A percentile compares a stretch with the other conserved stretches of the same genome.
Conservation (phyloP, 1,140 invertebrate genomes). For the Pygmarrhopalites habei region DNA sequence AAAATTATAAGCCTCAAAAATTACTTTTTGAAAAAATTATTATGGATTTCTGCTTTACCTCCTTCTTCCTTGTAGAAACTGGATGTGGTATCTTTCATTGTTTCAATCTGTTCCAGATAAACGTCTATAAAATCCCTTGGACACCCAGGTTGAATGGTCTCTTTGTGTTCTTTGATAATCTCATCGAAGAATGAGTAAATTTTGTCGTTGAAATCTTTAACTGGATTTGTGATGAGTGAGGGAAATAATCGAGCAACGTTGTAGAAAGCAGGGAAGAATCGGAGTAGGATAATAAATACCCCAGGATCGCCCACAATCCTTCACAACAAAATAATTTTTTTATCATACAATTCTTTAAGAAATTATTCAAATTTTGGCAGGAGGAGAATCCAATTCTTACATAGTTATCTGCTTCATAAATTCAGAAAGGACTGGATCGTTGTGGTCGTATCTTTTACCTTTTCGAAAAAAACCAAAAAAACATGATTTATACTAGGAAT, state of each 20-base stretch:
- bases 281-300: background rate
- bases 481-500: too few species aligned
- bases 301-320: background rate
- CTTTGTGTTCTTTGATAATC: conserved; percentile 16
- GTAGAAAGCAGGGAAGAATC: background rate
- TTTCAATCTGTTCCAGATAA: conserved; percentile 18
- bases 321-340: background rate
- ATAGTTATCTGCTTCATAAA: background rate
- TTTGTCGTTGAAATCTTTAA: background rate
- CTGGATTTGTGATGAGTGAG: background rate
- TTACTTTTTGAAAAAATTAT: too few species aligned
- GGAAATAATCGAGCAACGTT: background rate
- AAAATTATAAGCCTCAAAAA: too few species aligned
- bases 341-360: background rate
- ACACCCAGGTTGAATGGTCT: conserved; percentile 1
- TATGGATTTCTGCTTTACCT: background rate
- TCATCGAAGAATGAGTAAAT: background rate
- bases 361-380: background rate
- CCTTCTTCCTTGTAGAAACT: conserved; percentile 11
- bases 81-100: background rate
- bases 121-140: conserved; percentile 27
- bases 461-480: too few species aligned
- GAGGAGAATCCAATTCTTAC: background rate
- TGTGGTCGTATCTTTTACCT: conserved; percentile 5
- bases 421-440: conserved; percentile 8